Base-by-base conservation (phyloP, 1,140 invertebrate genomes). In the Orchesella cincta region DNA sequence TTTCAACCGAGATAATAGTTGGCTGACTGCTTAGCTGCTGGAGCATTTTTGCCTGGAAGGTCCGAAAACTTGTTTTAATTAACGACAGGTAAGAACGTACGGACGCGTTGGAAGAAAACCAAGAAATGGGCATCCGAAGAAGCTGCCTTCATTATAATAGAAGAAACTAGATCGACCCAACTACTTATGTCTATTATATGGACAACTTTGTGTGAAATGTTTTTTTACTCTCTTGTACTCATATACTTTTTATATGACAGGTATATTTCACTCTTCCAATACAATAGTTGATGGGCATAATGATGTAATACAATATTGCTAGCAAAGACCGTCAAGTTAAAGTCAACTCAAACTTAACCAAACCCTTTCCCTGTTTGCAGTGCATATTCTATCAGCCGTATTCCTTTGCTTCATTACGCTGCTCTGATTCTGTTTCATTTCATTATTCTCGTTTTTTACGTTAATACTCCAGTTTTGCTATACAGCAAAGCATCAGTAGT, bases 11-110 rank as follows among this genome's bases (percentile, higher is more conserved):
- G 5, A 46, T 46, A 46, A 46, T 46, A 46, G 5, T 46, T 8
- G 39, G 18, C 39, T 46, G 23, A 3, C 5, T 57, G 14, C 54
- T 57, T 23, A n/a, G n/a, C 54, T 57, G 54, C 54, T 57, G 54
- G 54, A 57, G 54, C 54, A 26, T 67, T 67, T 67, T 46, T 33
- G 31, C 62, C 62, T 67, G 62, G 62, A 67, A 67, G 62, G 62
- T 67, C 31, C 62, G 31, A 67, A 67, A 67, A 67, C 62, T 67
- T 29, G 62, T 67, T 67, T 67, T 67, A 67, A 67, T 67, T 67
- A 67, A 67, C 62, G 31, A 67, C 29, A 67, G 23, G 28, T 31
- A n/a, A 62, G 23, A 67, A 67, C 29, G 29, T 67, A 29, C 12
- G 29, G 23, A 57, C 12, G 54, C 23, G 62, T 67, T 33, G 23